Evolutionary conservation across 2,113 vertebrate genomes (phyloP), one percentile per base, ranked within the genome.

Genomic region (Tragelaphus imberbis): DNA sequence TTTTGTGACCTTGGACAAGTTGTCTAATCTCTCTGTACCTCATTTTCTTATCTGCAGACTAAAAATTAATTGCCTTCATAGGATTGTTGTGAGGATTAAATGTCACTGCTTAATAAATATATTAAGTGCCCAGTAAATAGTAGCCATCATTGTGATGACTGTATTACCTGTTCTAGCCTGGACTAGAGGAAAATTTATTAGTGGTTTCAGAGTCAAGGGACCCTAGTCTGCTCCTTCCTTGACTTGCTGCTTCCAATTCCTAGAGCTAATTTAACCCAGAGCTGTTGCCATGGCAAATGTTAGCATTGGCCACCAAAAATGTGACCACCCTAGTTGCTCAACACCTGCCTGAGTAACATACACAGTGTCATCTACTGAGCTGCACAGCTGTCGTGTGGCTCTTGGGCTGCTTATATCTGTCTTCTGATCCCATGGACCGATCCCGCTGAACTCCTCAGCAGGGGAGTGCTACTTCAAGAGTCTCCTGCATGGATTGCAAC

Each of bases 21-120:
- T 92, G 84, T 30, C 1, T 88, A 93, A 49, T 21, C n/a, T 92
- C 19, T 25, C 17, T 82, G 7, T 96, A 56, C 55, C 27, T 97
- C 9, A 82, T 95, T 96, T 92, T 92, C 71, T 96, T 86, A 84
- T 19, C 49, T 84, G 5, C 16, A 96, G 85, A 95, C 68, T 97
- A 51, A 94, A 95, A 86, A 88, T 91, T 30, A 94, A 58, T 85
- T 89, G 3, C 75, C 90, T 95, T 92, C 36, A 68, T 92, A 94
- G 55, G 44, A 94, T 53, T 65, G 14, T 85, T 96, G 28, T 75
- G 2, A 96, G 59, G 36, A 25, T 68, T 93, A 84, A 92, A 51
- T 93, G 40, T 90, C 28, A 63, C 19, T 84, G 17, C 6, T 95
- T 47, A 96, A 15, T 92, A 90, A 84, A 51, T 84, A 14, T 90